These are phyloP conservation scores for Tholera decimalis DNA, from an alignment of 2,888 invertebrate species.

Conservation along the genomic window DNA sequence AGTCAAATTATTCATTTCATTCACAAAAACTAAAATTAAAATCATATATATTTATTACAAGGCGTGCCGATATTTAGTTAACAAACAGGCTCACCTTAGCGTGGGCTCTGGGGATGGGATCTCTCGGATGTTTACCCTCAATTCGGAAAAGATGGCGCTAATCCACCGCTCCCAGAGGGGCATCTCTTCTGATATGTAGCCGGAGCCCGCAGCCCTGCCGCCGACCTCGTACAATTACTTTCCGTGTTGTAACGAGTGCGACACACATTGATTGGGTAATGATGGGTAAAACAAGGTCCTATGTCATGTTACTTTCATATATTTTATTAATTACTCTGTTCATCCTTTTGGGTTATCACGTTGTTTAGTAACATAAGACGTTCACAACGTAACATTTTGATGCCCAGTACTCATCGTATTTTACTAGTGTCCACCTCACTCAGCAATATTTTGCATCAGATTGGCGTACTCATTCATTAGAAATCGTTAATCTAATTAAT, in stretches of 20 bases:
- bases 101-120: conserved; percentile 73
- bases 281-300: conserved; percentile 14
- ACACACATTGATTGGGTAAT: conserved; percentile 53
- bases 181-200: conserved; percentile 77
- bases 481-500: conserved; percentile 18
- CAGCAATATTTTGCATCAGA: background rate
- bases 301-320: conserved; percentile 19
- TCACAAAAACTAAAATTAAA: background rate
- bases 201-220: conserved; percentile 63
- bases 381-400: background rate
- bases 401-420: background rate
- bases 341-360: background rate
- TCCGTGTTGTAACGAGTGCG: conserved; percentile 48
- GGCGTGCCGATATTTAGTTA: conserved; percentile 21
- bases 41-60: background rate
- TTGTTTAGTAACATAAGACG: background rate
- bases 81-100: conserved; percentile 80
- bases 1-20: too few species aligned
- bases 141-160: conserved; percentile 86
- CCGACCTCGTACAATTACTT: conserved; percentile 67
- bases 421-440: background rate
- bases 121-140: conserved; percentile 85
- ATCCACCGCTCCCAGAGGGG: conserved; percentile 80
- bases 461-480: background rate
- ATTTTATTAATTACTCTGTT: conserved; percentile 14